These are phyloP conservation scores for Triops cancriformis DNA, from an alignment of 1,140 invertebrate species.

Conservation along the genomic window DNA sequence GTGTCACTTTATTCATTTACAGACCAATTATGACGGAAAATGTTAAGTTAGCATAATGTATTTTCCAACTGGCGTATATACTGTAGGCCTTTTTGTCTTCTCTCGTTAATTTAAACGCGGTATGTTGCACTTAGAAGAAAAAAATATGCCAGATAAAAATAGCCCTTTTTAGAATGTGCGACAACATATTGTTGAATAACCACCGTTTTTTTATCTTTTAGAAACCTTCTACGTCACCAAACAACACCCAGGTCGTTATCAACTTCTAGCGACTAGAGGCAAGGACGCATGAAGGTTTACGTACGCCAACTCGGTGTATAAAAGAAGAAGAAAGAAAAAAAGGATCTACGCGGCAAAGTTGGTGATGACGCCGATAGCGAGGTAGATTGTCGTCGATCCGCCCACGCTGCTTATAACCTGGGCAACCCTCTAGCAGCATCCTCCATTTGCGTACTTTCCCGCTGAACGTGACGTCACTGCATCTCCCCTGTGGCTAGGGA, in stretches of 20 bases:
- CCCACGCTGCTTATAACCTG: slow-evolving; percentile 9
- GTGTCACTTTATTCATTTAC: no score
- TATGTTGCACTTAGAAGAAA: no score
- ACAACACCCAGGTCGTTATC: not conserved
- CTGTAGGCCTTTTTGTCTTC: no score
- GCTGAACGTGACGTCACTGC: not conserved
- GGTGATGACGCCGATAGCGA: slow-evolving; percentile 6
- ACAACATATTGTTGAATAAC: no score
- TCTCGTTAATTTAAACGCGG: no score
- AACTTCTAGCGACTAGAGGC: not conserved
- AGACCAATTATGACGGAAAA: no score
- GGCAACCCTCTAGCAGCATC: not conserved
- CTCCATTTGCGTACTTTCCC: not conserved
- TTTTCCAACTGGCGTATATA: no score
- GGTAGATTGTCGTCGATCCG: slow-evolving; percentile 12
- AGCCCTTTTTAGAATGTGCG: no score
- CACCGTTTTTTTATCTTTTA: no score
- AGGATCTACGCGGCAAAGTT: not conserved
- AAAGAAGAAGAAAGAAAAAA: not conserved
- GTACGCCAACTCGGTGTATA: not conserved
- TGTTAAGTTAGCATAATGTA: no score
- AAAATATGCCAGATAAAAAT: no score
- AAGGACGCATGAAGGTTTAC: not conserved
- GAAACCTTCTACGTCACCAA: no score
- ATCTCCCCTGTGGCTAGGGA: not conserved